Evolutionary conservation across 2,888 invertebrate genomes (phyloP), one percentile per base, ranked within the genome.

Genomic region (Eueremaeus valkanovi): DNA sequence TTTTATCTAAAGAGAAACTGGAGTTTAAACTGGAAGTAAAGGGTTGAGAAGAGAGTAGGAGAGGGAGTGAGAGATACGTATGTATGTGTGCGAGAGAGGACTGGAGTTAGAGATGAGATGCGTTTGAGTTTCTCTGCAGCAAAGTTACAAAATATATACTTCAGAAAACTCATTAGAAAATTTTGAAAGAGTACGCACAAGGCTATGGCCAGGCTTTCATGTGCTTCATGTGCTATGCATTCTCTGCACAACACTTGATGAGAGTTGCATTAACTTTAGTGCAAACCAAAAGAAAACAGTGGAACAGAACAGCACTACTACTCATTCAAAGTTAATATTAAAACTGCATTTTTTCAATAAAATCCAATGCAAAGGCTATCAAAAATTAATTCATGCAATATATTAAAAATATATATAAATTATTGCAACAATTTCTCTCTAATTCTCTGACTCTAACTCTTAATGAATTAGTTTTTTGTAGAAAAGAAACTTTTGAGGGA

Each of bases 221-320:
- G 31, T 61, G 31, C 61, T 27, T 1, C 36, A 45, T 29, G 18
- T 45, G 24, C 18, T 18, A 11, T 31, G 3, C 29, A 18, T 16
- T 70, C 42, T 66, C 21, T 66, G 63, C 36, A 66, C 63, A 66
- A 66, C 70, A 70, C 70, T 70, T 70, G 70, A 70, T 70, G 70
- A 70, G 70, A 70, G 70, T 70, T 70, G 70, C 70, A 70, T 70
- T 70, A 70, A 70, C 70, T 70, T 70, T 70, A 45, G 42, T 70
- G 40, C 31, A 29, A 8, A 8, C 45, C 42, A 40, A 70, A 63
- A 70, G 70, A 70, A 70, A 70, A 70, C 45, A 70, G 27, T 18
- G 29, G 16, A 66, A 11, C n/a, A 55, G 6, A 55, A 8, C 21
- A 24, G 27, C 21, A 11, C 1, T 11, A 21, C 21, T 40, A 61